phyloP scores from a whole-genome alignment of 2,888 invertebrate species.

The Phortica magna region DNA sequence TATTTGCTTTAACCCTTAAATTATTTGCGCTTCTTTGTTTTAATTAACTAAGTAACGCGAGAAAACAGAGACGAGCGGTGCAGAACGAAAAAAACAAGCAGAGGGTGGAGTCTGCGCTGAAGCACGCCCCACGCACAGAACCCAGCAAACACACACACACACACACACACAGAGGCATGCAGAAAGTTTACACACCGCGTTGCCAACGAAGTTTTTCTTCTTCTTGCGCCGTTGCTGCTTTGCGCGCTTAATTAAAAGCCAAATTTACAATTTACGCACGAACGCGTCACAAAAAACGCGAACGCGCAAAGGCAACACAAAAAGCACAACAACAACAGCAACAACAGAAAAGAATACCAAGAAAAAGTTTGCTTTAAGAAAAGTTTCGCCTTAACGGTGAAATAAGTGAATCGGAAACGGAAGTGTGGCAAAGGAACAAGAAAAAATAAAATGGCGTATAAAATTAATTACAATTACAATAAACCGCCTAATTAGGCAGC shows the following conservation, averaged over 20 bases:
- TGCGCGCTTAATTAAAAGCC: constrained; percentile 58
- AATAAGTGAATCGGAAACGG: not conserved
- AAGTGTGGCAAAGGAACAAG: constrained; percentile 32
- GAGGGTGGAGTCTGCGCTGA: constrained; percentile 4
- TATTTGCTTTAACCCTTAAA: constrained; percentile 64
- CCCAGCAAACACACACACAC: not conserved
- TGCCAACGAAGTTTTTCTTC: constrained; percentile 5
- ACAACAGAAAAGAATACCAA: constrained; percentile 41
- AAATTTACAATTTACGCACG: constrained; percentile 51
- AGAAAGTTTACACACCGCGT: constrained; percentile 5
- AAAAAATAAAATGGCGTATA: constrained; percentile 35
- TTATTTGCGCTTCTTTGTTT: constrained; percentile 61
- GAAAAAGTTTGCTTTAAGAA: constrained; percentile 22
- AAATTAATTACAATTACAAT: constrained; percentile 78
- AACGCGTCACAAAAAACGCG: constrained; percentile 52
- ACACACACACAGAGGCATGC: not conserved
- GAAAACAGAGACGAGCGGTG: not conserved
- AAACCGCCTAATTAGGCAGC: constrained; percentile 76
- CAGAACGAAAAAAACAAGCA: not conserved
- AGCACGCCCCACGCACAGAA: not conserved
- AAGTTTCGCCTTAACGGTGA: constrained; percentile 3
- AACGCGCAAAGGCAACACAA: constrained; percentile 31
- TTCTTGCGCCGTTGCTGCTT: not conserved
- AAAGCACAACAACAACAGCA: constrained; percentile 13
- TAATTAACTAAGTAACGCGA: constrained; percentile 67